Evolutionary conservation across 64 coral and sea anemone species (phyloP).

Genomic region (Acropora tenuis): DNA sequence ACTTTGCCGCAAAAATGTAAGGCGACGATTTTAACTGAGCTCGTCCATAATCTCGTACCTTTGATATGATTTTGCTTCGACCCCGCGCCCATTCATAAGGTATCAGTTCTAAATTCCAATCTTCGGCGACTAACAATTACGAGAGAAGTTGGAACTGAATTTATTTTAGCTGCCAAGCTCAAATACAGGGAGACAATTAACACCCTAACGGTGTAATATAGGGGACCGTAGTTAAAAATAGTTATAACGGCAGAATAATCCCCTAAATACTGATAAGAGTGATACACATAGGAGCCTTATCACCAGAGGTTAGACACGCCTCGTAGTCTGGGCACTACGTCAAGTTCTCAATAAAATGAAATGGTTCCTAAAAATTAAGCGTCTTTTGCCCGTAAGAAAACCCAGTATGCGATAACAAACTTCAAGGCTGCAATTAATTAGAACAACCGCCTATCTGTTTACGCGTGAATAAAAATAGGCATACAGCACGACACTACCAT

Average conservation of each 20-base stretch:
- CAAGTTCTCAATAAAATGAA: too few species aligned
- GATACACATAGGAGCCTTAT: too few species aligned
- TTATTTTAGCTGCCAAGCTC: too few species aligned
- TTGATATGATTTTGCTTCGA: constrained; percentile 6
- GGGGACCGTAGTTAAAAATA: too few species aligned
- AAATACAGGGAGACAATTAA: too few species aligned
- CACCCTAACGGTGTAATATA: too few species aligned
- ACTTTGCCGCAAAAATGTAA: background rate
- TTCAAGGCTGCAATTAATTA: background rate
- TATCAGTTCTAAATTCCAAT: background rate
- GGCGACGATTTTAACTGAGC: background rate
- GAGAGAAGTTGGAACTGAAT: too few species aligned
- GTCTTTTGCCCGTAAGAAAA: constrained; percentile 13
- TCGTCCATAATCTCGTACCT: too few species aligned
- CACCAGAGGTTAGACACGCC: background rate
- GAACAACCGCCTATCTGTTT: background rate
- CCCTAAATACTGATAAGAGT: too few species aligned
- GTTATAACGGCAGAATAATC: too few species aligned
- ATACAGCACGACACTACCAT: constrained; percentile 6
- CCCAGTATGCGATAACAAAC: constrained; percentile 5
- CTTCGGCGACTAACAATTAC: too few species aligned
- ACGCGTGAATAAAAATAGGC: constrained; percentile 4
- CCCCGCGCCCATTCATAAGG: background rate
- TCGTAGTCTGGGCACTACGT: too few species aligned
- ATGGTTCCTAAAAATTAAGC: background rate